phyloP scores from a whole-genome alignment of 1,140 invertebrate species.

The Lycorma delicatula region DNA sequence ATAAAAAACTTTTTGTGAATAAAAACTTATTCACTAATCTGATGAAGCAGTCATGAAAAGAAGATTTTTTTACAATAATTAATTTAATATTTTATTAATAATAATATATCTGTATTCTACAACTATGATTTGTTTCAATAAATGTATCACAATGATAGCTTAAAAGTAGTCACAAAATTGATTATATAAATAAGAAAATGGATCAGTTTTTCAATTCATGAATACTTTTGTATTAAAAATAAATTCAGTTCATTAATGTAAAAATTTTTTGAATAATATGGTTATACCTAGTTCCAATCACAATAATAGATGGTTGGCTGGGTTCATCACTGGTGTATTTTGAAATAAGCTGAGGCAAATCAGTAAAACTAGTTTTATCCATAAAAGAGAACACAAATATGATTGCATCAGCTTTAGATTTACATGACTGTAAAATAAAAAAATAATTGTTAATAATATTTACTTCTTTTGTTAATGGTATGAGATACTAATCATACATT shows the following conservation, averaged over 20 bases:
- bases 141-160: too few species aligned
- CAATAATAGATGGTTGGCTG: conserved; percentile 41
- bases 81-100: too few species aligned
- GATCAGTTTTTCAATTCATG: too few species aligned
- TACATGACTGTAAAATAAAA: conserved; percentile 40
- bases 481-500: not conserved
- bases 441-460: conserved; percentile 1
- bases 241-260: not conserved
- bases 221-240: too few species aligned
- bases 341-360: conserved; percentile 45
- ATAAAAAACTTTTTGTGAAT: too few species aligned
- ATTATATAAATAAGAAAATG: too few species aligned
- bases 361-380: conserved; percentile 45
- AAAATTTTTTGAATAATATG: not conserved
- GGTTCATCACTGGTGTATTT: conserved; percentile 40
- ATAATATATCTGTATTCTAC: too few species aligned
- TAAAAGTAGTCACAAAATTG: too few species aligned
- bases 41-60: too few species aligned
- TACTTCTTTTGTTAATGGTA: not conserved
- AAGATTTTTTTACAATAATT: too few species aligned
- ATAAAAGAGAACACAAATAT: conserved; percentile 48
- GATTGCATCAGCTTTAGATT: conserved; percentile 45
- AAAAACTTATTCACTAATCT: too few species aligned
- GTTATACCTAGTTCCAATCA: conserved; percentile 50
- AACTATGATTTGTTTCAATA: too few species aligned